Evolutionary conservation across 2,888 invertebrate species (phyloP), one percentile per base, ranked within the genome.

Genomic region (Diloba caeruleocephala): DNA sequence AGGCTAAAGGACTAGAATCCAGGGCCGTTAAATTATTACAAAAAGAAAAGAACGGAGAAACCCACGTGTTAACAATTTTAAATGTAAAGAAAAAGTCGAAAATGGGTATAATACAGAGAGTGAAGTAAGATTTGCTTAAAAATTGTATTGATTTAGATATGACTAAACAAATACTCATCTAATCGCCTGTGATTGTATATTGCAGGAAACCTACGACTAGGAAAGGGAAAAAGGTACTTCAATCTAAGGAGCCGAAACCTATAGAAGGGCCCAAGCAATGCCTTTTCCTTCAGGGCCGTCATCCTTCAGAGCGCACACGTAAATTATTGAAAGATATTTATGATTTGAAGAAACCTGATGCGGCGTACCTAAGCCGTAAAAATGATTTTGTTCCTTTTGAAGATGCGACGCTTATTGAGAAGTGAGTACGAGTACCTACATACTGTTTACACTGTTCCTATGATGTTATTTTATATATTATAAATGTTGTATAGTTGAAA

Each of bases 381-480:
- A 98, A 99, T 93, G 97, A 98, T 64, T 95, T 98, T 57, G 95
- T 97, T 12, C 98, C 99, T 0, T 99, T 99, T 89, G 99, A 99
- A 91, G 97, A 99, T 91, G 94, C 96, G 0, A 95, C 96, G 0
- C 96, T 97, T 2, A 92, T 99, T 62, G 97, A 98, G 88, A 94
- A 94, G 95, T 95, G 88, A 88, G 94, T 85, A n/a, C 1, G 6
- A 3, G 1, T 3, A 21, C 0, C 15, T 17, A 10, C 7, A 4
- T n/a, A n/a, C n/a, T n/a, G n/a, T 28, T 29, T 3, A n/a, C 8
- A 12, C 2, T 33, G 6, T n/a, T n/a, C n/a, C n/a, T n/a, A n/a
- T n/a, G n/a, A n/a, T n/a, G n/a, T n/a, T n/a, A n/a, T n/a, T n/a
- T n/a, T n/a, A n/a, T n/a, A n/a, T n/a, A n/a, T n/a, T n/a, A n/a